A percentile compares a stretch with the other conserved stretches of the same genome.
Conservation (phyloP, 1,140 invertebrate species). For the Microplitis mediator region DNA sequence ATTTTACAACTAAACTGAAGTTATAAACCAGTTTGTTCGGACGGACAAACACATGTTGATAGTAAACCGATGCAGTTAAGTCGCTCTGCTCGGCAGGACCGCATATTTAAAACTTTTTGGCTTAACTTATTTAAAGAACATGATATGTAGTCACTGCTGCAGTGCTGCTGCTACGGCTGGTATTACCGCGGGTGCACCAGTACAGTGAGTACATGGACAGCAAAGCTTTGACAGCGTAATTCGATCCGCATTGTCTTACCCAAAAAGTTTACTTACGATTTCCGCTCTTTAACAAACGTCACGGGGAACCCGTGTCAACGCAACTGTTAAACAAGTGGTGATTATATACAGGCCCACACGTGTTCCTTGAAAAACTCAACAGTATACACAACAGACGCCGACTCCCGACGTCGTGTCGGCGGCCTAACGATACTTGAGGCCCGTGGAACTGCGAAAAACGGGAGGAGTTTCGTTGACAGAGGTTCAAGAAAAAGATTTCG, state of each 20-base stretch:
- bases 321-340: slow-evolving; percentile 4
- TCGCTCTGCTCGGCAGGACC: neutral
- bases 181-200: too few species aligned
- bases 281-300: slow-evolving; percentile 18
- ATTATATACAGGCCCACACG: neutral
- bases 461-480: slow-evolving; percentile 20
- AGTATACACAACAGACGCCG: neutral
- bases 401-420: neutral
- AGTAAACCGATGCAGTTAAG: too few species aligned
- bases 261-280: neutral
- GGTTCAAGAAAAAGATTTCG: neutral
- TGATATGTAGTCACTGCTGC: too few species aligned
- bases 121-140: too few species aligned
- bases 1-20: slow-evolving; percentile 7
- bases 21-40: slow-evolving; percentile 14
- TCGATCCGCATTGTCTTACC: neutral
- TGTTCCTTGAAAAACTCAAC: neutral
- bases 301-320: neutral
- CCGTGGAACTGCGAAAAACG: slow-evolving; percentile 17
- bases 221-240: neutral
- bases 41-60: neutral
- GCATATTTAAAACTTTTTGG: too few species aligned
- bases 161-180: too few species aligned
- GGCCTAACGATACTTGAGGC: neutral
- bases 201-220: too few species aligned